Evolutionary conservation across 2,888 invertebrate species (phyloP).

Genomic region (Dascillus cervinus): DNA sequence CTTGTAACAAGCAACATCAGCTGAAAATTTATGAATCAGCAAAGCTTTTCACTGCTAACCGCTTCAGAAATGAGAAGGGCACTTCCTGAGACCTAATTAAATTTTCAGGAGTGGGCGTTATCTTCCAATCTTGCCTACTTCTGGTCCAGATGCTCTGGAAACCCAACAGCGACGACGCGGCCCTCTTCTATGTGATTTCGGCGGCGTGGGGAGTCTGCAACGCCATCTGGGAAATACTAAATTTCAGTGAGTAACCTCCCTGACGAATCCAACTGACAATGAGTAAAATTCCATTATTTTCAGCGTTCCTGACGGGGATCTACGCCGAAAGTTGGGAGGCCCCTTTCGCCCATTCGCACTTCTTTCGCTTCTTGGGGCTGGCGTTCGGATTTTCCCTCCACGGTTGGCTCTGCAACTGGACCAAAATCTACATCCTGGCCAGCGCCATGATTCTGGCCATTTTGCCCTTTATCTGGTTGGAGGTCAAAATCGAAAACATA

Average conservation of each 20-base stretch:
- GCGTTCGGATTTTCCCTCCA: constrained; percentile 58
- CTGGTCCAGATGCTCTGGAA: constrained; percentile 72
- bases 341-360: constrained; percentile 45
- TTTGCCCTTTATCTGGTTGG: constrained; percentile 48
- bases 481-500: constrained; percentile 36
- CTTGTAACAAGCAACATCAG: too few relatives aligned
- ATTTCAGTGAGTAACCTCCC: constrained; percentile 48
- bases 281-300: too few relatives aligned
- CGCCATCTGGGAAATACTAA: constrained; percentile 73
- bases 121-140: constrained; percentile 71
- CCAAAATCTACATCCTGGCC: constrained; percentile 44
- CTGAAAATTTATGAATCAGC: too few relatives aligned
- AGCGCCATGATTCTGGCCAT: constrained; percentile 45
- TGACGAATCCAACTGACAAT: too few relatives aligned
- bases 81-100: too few relatives aligned
- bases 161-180: constrained; percentile 72
- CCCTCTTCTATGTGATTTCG: constrained; percentile 73
- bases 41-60: too few relatives aligned
- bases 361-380: constrained; percentile 54
- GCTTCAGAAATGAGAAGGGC: too few relatives aligned
- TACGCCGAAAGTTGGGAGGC: constrained; percentile 44
- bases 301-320: constrained; percentile 41
- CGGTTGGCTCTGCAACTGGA: constrained; percentile 51
- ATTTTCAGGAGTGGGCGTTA: constrained; percentile 65
- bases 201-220: constrained; percentile 85